These are phyloP conservation scores for Quadroppia sp. DNA, from an alignment of 2,888 invertebrate genomes.

Conservation along the genomic window DNA sequence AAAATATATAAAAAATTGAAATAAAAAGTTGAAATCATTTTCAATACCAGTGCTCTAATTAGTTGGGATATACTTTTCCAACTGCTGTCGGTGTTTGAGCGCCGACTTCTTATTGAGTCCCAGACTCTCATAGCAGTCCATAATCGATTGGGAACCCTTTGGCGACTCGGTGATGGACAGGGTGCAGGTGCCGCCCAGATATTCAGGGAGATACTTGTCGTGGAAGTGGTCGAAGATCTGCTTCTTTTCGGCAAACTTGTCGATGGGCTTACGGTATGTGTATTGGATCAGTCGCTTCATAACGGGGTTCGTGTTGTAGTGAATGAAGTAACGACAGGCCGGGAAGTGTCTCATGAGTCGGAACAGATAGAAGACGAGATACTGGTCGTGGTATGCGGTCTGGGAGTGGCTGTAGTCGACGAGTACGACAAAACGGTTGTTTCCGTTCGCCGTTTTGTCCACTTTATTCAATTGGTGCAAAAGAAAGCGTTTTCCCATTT, in stretches of 20 bases:
- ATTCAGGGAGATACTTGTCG: background rate
- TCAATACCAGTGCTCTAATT: too few relatives aligned
- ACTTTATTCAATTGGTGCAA: constrained; percentile 6
- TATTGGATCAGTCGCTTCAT: background rate
- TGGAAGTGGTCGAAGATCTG: constrained; percentile 22
- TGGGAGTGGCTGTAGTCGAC: background rate
- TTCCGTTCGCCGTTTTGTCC: constrained; percentile 11
- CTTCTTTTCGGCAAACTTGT: constrained; percentile 18
- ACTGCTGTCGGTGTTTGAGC: background rate
- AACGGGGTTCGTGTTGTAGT: background rate
- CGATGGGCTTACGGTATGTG: constrained; percentile 6
- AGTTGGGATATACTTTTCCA: background rate
- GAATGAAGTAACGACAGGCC: constrained; percentile 1
- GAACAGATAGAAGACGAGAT: background rate
- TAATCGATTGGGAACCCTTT: background rate
- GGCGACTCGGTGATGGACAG: background rate
- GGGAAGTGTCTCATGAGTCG: background rate
- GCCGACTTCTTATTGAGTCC: background rate
- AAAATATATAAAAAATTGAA: too few relatives aligned
- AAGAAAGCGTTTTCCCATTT: background rate
- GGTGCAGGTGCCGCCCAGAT: constrained; percentile 20
- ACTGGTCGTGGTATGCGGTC: background rate
- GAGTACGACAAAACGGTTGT: constrained; percentile 8
- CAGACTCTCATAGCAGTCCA: background rate
- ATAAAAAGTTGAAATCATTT: too few relatives aligned